Base-by-base conservation (phyloP, 2,888 invertebrate species). In the Lissonota sp. region DNA sequence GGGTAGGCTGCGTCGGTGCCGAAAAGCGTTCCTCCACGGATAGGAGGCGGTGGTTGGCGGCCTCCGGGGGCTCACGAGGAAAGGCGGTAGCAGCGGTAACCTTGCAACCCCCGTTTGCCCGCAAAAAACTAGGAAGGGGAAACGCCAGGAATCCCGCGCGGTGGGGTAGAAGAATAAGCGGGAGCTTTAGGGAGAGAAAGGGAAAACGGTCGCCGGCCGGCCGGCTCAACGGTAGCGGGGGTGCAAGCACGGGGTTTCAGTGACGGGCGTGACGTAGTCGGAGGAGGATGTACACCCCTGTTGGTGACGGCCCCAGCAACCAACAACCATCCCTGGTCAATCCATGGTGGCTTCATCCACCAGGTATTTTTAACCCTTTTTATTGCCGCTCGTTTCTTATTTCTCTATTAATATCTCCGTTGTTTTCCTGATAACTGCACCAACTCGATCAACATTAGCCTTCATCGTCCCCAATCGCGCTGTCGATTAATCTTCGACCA, bases 191-290 rank as follows among this genome's bases (percentile, higher is more conserved):
- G 82, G 77, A 77, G 82, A 75, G 78, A 84, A 86, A 85, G 87
- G 85, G 84, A 53, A 46, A 75, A 83, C 85, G 86, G 80, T 85
- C 85, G 87, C 87, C 74, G 84, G 86, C 87, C 74, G 84, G 86
- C 86, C 85, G 87, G 73, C 83, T 83, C 75, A 67, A 58, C 76
- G 74, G 76, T 58, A 69, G 80, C 85, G 87, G 87, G 89, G 89
- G 88, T 89, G 89, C 88, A 89, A 87, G 84, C 84, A 88, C 89
- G 86, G 89, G 88, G 87, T 87, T 87, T 86, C 90, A 92, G 92
- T 92, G 90, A 91, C 92, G 91, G 92, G 92, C 91, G 92, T 91
- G 91, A 91, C 91, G 91, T 92, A 90, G 90, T 87, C 89, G 88
- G 89, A 88, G 91, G 90, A 92, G 91, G 92, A 92, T 92, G 92